A percentile compares a stretch with the other conserved stretches of the same genome.
phyloP scores from a whole-genome alignment of 2,113 vertebrate genomes.

The Misgurnus mizolepis region DNA sequence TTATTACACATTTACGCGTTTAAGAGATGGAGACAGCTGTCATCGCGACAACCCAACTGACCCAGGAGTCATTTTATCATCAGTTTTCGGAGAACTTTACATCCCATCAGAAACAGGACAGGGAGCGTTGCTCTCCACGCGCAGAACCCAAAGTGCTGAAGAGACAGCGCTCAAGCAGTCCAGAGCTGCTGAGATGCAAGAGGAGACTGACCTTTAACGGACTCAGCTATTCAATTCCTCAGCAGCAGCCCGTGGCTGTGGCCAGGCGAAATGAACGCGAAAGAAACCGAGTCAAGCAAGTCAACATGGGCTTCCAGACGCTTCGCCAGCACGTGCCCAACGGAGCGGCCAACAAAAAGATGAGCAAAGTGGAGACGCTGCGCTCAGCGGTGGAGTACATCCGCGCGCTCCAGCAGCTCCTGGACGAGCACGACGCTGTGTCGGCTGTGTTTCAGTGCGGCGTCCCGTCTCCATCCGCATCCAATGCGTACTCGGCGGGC shows the following conservation, averaged over 20 bases:
- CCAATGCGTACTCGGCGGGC: conserved; percentile 48
- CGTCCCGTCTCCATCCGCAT: conserved; percentile 57
- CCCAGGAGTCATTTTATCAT: conserved; percentile 38
- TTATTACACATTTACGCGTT: neutral
- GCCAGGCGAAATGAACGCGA: conserved; percentile 84
- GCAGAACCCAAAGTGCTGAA: conserved; percentile 46
- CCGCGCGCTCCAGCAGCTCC: conserved; percentile 80
- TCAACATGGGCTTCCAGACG: conserved; percentile 85
- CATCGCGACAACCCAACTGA: conserved; percentile 40
- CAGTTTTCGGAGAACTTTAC: conserved; percentile 39
- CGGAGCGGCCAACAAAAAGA: conserved; percentile 83
- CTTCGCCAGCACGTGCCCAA: conserved; percentile 84
- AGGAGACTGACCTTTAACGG: conserved; percentile 71
- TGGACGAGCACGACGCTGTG: conserved; percentile 79
- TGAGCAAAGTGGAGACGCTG: conserved; percentile 88
- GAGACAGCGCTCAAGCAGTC: conserved; percentile 68
- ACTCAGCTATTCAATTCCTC: conserved; percentile 54
- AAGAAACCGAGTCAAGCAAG: conserved; percentile 83
- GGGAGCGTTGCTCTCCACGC: conserved; percentile 26
- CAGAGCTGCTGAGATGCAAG: conserved; percentile 78
- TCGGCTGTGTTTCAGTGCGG: conserved; percentile 68
- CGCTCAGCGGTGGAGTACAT: conserved; percentile 87
- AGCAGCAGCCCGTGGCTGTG: conserved; percentile 72
- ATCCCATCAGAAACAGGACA: conserved; percentile 9
- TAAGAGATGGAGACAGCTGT: conserved; percentile 52